phyloP scores from a whole-genome alignment of 1,140 invertebrate genomes.

The Octopus bimaculoides region DNA sequence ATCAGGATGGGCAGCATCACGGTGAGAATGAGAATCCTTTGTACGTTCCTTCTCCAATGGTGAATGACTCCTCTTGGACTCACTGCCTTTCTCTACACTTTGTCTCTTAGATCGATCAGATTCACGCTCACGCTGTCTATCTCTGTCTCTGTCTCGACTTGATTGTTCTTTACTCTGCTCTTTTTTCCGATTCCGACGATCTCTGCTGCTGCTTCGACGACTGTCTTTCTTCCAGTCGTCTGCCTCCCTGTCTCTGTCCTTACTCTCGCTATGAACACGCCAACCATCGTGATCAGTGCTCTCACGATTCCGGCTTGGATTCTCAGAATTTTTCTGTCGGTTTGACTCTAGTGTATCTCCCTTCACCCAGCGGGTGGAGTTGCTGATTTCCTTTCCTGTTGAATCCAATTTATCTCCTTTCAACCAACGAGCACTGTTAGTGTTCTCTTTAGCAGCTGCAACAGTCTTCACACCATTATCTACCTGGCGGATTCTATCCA shows the following conservation, averaged over 20 bases:
- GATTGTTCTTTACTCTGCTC: background rate
- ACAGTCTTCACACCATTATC: constrained; percentile 2
- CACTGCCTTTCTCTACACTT: no score
- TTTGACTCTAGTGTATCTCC: no score
- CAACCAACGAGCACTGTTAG: background rate
- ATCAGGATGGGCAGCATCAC: no score
- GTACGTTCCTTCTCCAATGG: no score
- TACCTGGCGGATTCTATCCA: constrained; percentile 12
- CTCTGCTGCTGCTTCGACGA: background rate
- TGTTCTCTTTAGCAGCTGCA: background rate
- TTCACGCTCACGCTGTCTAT: background rate
- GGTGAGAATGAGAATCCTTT: no score
- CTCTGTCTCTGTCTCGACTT: background rate
- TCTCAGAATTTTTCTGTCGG: no score
- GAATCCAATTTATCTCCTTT: constrained; percentile 9
- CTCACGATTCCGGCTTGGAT: background rate
- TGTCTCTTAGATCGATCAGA: no score
- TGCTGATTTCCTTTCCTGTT: background rate
- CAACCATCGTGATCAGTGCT: background rate
- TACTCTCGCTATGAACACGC: background rate
- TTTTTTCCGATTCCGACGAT: background rate
- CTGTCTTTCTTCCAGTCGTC: background rate
- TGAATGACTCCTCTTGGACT: no score
- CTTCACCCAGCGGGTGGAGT: background rate
- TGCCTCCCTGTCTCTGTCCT: background rate